phyloP scores from a whole-genome alignment of 2,113 vertebrate species.

The Vanacampus margaritifer region DNA sequence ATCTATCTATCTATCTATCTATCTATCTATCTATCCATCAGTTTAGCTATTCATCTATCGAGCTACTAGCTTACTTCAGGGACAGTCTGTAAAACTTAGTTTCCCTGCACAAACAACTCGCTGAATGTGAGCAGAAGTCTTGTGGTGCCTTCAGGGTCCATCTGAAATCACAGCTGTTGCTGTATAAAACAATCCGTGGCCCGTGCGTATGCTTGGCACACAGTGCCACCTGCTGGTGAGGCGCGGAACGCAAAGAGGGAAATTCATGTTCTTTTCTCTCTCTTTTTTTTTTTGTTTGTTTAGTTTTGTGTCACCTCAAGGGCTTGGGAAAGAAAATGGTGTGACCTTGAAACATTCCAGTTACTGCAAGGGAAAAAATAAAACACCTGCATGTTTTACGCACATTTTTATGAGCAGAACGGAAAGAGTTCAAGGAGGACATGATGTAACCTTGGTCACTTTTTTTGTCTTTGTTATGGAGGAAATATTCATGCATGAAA shows the following conservation, averaged over 20 bases:
- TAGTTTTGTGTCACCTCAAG: neutral
- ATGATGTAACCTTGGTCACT: neutral
- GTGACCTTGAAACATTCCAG: neutral
- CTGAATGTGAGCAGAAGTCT: neutral
- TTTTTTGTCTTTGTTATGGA: neutral
- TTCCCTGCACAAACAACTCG: neutral
- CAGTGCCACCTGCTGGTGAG: conserved; percentile 37
- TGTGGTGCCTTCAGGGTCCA: neutral
- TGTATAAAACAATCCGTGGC: neutral
- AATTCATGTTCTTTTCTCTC: neutral
- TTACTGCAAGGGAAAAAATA: neutral
- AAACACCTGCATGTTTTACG: neutral
- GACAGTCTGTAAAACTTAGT: neutral
- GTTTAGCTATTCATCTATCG: neutral
- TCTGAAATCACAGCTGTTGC: neutral
- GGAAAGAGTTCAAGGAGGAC: neutral
- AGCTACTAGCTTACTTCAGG: neutral
- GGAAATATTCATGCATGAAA: neutral
- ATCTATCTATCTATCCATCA: neutral
- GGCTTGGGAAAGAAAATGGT: neutral
- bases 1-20: conserved; percentile 5
- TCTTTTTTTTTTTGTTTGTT: neutral
- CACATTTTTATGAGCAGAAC: neutral
- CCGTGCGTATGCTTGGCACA: conserved; percentile 1
- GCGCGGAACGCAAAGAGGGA: neutral